phyloP scores from a whole-genome alignment of 1,140 invertebrate species.

The Brachionus koreanus region DNA sequence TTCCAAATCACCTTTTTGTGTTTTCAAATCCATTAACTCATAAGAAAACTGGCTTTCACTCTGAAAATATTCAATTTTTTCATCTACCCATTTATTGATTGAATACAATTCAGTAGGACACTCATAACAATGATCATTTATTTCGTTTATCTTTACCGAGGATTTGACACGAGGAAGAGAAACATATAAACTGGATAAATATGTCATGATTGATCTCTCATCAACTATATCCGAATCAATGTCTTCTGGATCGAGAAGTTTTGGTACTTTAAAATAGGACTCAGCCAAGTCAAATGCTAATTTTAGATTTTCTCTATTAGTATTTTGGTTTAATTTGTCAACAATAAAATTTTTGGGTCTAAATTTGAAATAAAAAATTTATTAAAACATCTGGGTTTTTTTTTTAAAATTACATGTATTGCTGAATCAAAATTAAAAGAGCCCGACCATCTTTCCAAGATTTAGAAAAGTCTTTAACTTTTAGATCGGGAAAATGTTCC shows the following conservation, averaged over 20 bases:
- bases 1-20: background rate
- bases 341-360: conserved; percentile 66
- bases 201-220: conserved; percentile 98
- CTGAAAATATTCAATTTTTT: background rate
- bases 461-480: conserved; percentile 87
- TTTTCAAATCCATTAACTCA: conserved; percentile 22
- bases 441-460: conserved; percentile 97
- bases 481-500: conserved; percentile 87
- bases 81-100: background rate
- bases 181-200: conserved; percentile 97
- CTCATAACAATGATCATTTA: background rate
- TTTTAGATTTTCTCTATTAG: conserved; percentile 84
- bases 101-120: background rate
- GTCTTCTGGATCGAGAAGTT: conserved; percentile 95
- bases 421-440: conserved; percentile 95
- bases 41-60: background rate
- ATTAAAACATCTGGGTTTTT: conserved; percentile 50
- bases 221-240: conserved; percentile 96
- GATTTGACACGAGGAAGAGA: conserved; percentile 68
- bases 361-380: background rate
- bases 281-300: conserved; percentile 91
- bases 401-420: conserved; percentile 80
- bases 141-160: background rate
- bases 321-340: conserved; percentile 68
- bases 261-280: conserved; percentile 92